phyloP scores from a whole-genome alignment of 1,140 invertebrate genomes.

The Cherax quadricarinatus region DNA sequence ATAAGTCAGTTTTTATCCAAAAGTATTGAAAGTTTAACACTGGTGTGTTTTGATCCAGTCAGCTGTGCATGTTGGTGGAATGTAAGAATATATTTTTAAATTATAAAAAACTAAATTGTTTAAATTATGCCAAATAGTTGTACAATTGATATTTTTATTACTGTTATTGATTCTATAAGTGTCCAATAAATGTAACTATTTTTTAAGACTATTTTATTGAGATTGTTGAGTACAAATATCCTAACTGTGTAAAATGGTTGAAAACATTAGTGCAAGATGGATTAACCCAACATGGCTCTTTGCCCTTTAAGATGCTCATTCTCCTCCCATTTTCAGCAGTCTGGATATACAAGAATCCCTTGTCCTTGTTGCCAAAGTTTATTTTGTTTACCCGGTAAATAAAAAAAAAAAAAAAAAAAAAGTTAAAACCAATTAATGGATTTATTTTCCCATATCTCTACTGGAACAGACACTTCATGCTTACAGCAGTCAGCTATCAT shows the following conservation, averaged over 20 bases:
- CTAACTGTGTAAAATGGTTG: not conserved
- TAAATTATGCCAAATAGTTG: conserved; percentile 2
- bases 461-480: not conserved
- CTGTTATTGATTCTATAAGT: not conserved
- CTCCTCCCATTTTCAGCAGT: not conserved
- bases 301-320: not conserved
- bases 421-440: not conserved
- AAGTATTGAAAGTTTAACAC: not conserved
- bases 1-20: not conserved
- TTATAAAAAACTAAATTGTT: not conserved
- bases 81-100: not conserved
- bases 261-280: not conserved
- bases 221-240: not conserved
- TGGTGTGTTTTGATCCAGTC: not conserved
- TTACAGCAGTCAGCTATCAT: no score
- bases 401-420: not conserved
- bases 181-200: not conserved
- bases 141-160: conserved; percentile 2
- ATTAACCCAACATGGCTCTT: not conserved
- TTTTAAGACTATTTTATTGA: not conserved
- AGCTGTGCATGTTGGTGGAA: not conserved
- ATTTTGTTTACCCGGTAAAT: not conserved
- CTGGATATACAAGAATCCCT: not conserved
- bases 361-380: not conserved
- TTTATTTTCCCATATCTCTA: not conserved